phyloP scores from a whole-genome alignment of 2,797 vertebrate species.

The Meda fulgida region DNA sequence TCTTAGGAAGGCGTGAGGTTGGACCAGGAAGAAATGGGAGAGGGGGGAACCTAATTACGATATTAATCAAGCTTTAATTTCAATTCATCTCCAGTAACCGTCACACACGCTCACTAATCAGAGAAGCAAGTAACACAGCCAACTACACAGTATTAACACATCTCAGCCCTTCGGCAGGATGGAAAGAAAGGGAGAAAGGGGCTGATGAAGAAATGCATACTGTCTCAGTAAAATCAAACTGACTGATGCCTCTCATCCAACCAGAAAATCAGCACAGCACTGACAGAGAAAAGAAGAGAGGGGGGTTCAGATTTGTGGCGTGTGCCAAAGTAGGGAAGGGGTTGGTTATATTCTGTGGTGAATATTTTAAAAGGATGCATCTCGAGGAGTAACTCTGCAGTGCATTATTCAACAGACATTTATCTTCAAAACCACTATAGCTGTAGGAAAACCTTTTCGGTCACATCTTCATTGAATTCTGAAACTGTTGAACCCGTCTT shows the following conservation, averaged over 20 bases:
- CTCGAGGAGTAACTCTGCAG: conserved; percentile 1
- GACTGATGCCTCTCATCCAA: conserved; percentile 67
- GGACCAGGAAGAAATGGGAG: conserved; percentile 55
- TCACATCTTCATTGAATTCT: conserved; percentile 34
- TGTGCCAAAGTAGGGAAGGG: conserved; percentile 32
- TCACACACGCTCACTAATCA: conserved; percentile 74
- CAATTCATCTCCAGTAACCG: conserved; percentile 75
- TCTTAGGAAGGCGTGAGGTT: conserved; percentile 57
- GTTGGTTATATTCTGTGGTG: conserved; percentile 23
- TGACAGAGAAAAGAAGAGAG: conserved; percentile 43
- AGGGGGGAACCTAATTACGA: conserved; percentile 71
- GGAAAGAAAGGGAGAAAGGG: conserved; percentile 49
- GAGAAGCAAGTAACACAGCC: conserved; percentile 72
- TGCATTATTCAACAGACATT: conserved; percentile 34
- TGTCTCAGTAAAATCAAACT: conserved; percentile 70
- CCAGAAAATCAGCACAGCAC: conserved; percentile 63
- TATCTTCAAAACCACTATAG: conserved; percentile 9
- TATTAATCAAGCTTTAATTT: conserved; percentile 78
- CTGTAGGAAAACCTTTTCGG: neutral
- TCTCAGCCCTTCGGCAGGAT: conserved; percentile 53
- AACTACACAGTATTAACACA: conserved; percentile 78
- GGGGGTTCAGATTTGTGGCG: conserved; percentile 21
- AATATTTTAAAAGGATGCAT: conserved; percentile 34
- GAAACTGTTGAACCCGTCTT: conserved; percentile 6
- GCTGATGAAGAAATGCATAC: conserved; percentile 65